These are phyloP conservation scores for Tuberolachnus salignus DNA, from an alignment of 2,888 invertebrate genomes.

Conservation along the genomic window DNA sequence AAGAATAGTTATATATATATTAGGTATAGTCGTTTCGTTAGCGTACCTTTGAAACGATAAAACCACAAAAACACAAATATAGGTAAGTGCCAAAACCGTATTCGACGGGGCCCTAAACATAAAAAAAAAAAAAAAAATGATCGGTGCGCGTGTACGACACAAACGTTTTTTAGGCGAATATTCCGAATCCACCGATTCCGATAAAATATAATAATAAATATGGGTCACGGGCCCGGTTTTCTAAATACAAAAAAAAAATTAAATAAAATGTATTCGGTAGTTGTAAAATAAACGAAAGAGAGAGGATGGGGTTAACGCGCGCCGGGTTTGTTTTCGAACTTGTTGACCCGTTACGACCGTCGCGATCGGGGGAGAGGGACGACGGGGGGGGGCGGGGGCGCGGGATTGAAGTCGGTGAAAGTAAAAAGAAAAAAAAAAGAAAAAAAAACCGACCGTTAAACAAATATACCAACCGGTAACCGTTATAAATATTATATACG, in stretches of 20 bases:
- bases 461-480: neutral
- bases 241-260: too few species aligned
- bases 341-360: constrained; percentile 48
- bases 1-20: too few species aligned
- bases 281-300: neutral
- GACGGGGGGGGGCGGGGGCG: constrained; percentile 28
- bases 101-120: too few species aligned
- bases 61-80: too few species aligned
- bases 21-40: too few species aligned
- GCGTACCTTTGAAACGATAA: too few species aligned
- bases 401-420: constrained; percentile 40
- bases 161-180: neutral
- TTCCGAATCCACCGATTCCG: neutral
- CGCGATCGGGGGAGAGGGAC: neutral
- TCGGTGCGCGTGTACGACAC: too few species aligned
- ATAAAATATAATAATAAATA: neutral
- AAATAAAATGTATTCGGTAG: too few species aligned
- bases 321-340: constrained; percentile 33
- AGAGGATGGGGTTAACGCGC: constrained; percentile 5
- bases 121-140: too few species aligned
- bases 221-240: constrained; percentile 8
- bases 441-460: constrained; percentile 31
- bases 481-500: constrained; percentile 18
- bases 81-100: too few species aligned
- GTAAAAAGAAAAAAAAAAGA: constrained; percentile 8